A percentile compares a stretch with the other conserved stretches of the same genome.
Evolutionary conservation across 53 echinoderm and acorn worm genomes (phyloP).

Genomic region (Stichopus horrens): DNA sequence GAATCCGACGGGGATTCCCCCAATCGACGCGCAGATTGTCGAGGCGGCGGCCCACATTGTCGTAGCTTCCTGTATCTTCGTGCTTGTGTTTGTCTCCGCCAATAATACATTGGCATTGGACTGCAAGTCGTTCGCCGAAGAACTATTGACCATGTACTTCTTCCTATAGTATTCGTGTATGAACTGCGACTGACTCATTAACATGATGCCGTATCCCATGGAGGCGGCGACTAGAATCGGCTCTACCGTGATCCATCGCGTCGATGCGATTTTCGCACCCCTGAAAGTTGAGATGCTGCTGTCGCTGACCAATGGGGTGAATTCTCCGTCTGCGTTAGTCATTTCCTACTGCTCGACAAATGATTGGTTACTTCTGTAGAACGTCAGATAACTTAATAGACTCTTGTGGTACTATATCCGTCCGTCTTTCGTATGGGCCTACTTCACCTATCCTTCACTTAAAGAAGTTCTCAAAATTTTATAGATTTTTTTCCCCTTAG

Average conservation of each 20-base stretch:
- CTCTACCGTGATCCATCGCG: conserved; percentile 76
- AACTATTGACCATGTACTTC: conserved; percentile 36
- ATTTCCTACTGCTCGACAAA: no score
- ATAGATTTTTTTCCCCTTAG: no score
- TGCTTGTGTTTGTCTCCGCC: conserved; percentile 37
- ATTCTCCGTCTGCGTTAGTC: no score
- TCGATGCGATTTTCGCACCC: conserved; percentile 3
- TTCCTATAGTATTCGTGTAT: conserved; percentile 50
- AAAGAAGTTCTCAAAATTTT: no score
- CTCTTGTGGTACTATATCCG: no score
- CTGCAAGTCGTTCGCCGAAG: not conserved
- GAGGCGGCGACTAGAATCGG: conserved; percentile 67
- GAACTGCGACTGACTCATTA: conserved; percentile 66
- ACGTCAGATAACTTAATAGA: no score
- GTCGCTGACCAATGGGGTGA: no score
- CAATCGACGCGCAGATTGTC: conserved; percentile 42
- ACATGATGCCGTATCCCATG: conserved; percentile 58
- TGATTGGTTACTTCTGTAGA: no score
- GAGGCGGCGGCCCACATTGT: conserved; percentile 56
- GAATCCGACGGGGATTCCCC: conserved; percentile 57
- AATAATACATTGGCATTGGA: conserved; percentile 41
- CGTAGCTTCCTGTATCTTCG: conserved; percentile 56
- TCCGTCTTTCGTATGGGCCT: no score
- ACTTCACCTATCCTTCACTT: no score
- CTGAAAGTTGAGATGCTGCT: not conserved